Conservation (phyloP, 2,797 vertebrate genomes). For the Acanthurus leucopareius region DNA sequence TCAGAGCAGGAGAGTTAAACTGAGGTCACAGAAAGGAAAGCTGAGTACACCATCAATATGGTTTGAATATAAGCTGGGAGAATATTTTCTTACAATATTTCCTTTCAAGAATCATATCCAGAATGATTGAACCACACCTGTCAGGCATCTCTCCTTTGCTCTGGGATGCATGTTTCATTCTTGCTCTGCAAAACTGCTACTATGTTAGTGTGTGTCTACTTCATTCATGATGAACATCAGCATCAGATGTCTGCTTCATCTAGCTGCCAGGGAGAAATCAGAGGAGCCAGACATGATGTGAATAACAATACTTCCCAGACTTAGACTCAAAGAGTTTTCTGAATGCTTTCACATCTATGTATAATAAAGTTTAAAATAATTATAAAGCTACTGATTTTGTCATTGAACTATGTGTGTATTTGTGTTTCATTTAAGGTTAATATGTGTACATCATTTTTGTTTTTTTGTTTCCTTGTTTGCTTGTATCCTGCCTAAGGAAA, state of each 20-base stretch:
- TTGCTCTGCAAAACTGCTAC: slow-evolving; percentile 13
- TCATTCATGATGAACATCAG: slow-evolving; percentile 53
- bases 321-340: slow-evolving; percentile 20
- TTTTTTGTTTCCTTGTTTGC: not conserved
- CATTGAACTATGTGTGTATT: not conserved
- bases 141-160: slow-evolving; percentile 19
- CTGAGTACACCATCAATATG: not conserved
- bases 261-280: slow-evolving; percentile 53
- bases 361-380: not conserved
- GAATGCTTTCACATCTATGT: not conserved
- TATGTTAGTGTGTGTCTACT: not conserved
- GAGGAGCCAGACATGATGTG: slow-evolving; percentile 44
- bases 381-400: not conserved
- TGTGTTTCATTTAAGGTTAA: not conserved
- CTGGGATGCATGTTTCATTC: slow-evolving; percentile 17
- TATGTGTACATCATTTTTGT: not conserved
- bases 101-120: slow-evolving; percentile 2
- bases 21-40: slow-evolving; percentile 52
- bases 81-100: not conserved
- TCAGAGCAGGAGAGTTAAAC: slow-evolving; percentile 47
- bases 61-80: not conserved
- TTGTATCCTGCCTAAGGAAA: not conserved
- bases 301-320: slow-evolving; percentile 44
- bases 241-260: slow-evolving; percentile 53
- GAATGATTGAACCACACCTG: slow-evolving; percentile 39